These are phyloP conservation scores for Torymus tubicola DNA, from an alignment of 2,888 invertebrate species.

Conservation along the genomic window DNA sequence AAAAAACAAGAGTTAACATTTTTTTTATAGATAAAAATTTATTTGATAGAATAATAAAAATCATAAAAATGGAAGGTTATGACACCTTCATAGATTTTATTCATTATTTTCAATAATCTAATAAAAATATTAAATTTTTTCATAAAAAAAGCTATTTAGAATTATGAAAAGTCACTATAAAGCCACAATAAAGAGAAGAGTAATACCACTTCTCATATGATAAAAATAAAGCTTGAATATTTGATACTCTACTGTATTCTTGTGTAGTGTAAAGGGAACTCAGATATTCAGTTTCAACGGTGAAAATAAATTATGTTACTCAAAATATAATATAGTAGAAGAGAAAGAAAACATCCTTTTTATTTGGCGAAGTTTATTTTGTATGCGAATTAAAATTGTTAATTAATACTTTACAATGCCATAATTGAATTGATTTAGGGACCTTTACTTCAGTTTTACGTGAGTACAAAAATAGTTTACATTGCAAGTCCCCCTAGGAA, in stretches of 20 bases:
- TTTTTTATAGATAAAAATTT: too few relatives aligned
- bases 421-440: conserved; percentile 56
- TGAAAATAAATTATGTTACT: conserved; percentile 24
- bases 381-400: conserved; percentile 53
- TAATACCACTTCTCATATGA: conserved; percentile 23
- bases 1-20: too few relatives aligned
- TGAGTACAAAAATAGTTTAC: conserved; percentile 60
- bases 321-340: conserved; percentile 13
- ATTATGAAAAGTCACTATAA: conserved; percentile 31
- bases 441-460: conserved; percentile 49
- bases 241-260: conserved; percentile 45
- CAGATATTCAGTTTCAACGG: conserved; percentile 8
- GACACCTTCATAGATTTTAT: not conserved
- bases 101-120: not conserved
- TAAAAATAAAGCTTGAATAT: conserved; percentile 36
- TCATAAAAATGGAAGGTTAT: too few relatives aligned
- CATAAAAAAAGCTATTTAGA: not conserved
- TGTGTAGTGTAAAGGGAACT: conserved; percentile 32
- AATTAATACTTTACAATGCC: conserved; percentile 56
- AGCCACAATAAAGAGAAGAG: conserved; percentile 28
- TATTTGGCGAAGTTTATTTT: conserved; percentile 55
- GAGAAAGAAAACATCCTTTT: conserved; percentile 42
- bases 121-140: too few relatives aligned
- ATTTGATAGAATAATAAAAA: too few relatives aligned
- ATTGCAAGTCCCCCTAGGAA: conserved; percentile 43